These are phyloP conservation scores for Seira sanloemensis DNA, from an alignment of 2,888 invertebrate genomes.

Conservation along the genomic window DNA sequence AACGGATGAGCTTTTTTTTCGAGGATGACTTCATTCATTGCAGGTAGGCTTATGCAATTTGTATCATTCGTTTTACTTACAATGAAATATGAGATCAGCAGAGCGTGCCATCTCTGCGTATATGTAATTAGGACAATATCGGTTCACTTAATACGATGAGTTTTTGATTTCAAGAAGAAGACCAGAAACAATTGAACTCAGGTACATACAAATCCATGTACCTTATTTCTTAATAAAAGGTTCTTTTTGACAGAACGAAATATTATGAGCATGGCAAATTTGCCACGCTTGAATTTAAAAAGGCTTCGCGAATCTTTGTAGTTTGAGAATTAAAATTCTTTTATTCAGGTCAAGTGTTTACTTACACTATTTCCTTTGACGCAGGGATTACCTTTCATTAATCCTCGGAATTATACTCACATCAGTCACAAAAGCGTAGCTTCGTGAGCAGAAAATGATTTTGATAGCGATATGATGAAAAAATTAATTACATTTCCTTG, in stretches of 20 bases:
- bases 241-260: no score
- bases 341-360: constrained; percentile 1
- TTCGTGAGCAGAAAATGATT: background rate
- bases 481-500: background rate
- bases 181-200: no score
- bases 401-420: background rate
- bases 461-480: background rate
- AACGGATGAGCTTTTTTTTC: no score
- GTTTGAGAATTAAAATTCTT: no score
- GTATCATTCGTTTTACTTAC: background rate
- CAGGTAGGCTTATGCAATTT: background rate
- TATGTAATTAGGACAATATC: background rate
- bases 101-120: background rate
- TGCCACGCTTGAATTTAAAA: background rate
- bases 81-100: background rate
- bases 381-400: background rate
- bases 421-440: background rate
- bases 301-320: no score
- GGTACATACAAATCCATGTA: no score
- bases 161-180: background rate
- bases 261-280: background rate
- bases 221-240: no score
- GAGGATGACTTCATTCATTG: background rate
- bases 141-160: background rate
- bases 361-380: background rate